phyloP scores from a whole-genome alignment of 2,888 invertebrate genomes.

The Eumacrocentrus americanus region DNA sequence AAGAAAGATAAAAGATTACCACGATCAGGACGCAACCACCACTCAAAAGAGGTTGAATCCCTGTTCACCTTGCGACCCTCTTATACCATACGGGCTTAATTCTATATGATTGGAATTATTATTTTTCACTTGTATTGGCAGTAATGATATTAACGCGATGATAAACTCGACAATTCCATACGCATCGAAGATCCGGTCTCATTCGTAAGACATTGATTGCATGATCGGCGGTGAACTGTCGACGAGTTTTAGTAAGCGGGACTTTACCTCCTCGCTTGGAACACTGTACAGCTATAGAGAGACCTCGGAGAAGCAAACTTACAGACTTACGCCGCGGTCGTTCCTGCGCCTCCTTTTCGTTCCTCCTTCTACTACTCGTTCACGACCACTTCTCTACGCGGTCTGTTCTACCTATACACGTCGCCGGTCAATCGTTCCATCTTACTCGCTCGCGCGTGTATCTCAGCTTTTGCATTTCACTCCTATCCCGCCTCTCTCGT shows the following conservation, averaged over 20 bases:
- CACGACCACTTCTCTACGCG: neutral
- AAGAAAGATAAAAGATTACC: too few species aligned
- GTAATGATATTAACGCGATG: neutral
- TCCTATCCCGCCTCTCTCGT: neutral
- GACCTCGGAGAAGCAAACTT: neutral
- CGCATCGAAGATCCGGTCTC: neutral
- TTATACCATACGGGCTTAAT: too few species aligned
- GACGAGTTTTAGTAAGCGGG: slow-evolving; percentile 32
- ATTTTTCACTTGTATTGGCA: too few species aligned
- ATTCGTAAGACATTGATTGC: slow-evolving; percentile 20
- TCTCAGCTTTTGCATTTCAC: neutral
- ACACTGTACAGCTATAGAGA: slow-evolving; percentile 13
- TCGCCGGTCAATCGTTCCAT: neutral
- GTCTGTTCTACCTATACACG: neutral
- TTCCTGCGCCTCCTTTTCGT: slow-evolving; percentile 27
- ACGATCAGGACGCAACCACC: too few species aligned
- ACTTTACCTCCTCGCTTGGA: slow-evolving; percentile 33
- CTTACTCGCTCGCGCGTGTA: neutral
- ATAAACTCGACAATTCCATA: neutral
- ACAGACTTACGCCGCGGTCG: neutral
- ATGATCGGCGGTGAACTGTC: slow-evolving; percentile 43
- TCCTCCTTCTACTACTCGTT: slow-evolving; percentile 17
- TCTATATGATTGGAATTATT: too few species aligned
- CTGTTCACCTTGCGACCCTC: too few species aligned
- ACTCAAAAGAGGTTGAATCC: too few species aligned